Conservation (phyloP, 2,888 invertebrate species). For the Drosophila mulleri region DNA sequence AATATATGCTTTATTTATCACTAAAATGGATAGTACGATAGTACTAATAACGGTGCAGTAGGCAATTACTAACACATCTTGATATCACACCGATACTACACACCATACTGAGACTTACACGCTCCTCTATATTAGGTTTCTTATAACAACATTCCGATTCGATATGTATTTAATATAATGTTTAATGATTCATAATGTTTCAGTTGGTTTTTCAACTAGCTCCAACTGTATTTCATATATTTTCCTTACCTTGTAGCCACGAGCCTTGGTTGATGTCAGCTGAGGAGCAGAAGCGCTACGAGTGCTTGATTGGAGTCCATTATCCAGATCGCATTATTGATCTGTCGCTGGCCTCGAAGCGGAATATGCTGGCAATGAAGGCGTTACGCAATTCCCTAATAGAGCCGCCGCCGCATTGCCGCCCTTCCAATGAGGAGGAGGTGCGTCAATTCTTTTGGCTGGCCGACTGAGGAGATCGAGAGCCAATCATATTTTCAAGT, state of each 20-base stretch:
- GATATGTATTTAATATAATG: too few species aligned
- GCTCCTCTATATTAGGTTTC: too few species aligned
- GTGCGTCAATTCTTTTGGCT: constrained; percentile 86
- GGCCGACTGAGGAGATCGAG: constrained; percentile 49
- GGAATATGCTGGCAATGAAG: constrained; percentile 86
- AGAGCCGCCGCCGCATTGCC: constrained; percentile 87
- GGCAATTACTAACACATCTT: too few species aligned
- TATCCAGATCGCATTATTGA: constrained; percentile 90
- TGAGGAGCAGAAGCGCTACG: constrained; percentile 87
- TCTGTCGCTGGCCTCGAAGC: constrained; percentile 86
- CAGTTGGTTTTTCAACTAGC: too few species aligned
- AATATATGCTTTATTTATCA: not conserved
- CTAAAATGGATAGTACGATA: too few species aligned
- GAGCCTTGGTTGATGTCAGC: constrained; percentile 90
- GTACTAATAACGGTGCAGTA: too few species aligned
- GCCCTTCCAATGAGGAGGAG: constrained; percentile 89
- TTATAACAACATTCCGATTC: too few species aligned
- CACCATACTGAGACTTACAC: too few species aligned
- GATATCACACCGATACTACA: too few species aligned
- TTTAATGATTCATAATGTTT: too few species aligned
- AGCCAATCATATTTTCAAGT: constrained; percentile 9
- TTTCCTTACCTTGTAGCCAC: constrained; percentile 85
- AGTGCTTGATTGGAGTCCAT: constrained; percentile 89
- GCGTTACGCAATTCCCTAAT: constrained; percentile 82
- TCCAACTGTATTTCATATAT: too few species aligned